Evolutionary conservation across 2,113 vertebrate species (phyloP).

Genomic region (Pomatorhinus ruficollis): DNA sequence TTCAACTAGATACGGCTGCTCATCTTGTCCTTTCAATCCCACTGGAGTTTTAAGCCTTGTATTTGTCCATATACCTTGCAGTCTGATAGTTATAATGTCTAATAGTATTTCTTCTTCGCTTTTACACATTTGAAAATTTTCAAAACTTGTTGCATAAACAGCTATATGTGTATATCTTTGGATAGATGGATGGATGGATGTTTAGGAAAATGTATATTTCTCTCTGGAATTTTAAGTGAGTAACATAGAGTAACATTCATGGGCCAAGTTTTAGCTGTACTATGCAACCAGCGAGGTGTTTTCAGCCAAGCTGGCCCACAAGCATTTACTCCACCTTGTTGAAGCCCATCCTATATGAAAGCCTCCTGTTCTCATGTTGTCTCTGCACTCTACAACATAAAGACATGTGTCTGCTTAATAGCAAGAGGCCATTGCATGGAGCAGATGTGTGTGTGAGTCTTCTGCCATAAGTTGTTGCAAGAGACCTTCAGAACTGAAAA

Average conservation of each 20-base stretch:
- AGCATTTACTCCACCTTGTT: background rate
- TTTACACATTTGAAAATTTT: background rate
- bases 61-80: background rate
- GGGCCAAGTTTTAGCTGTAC: background rate
- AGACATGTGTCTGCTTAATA: background rate
- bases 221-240: background rate
- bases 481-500: background rate
- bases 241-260: background rate
- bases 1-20: background rate
- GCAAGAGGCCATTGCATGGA: background rate
- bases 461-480: background rate
- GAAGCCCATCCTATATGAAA: background rate
- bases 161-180: background rate
- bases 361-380: background rate
- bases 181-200: background rate
- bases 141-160: background rate
- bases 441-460: rapidly evolving
- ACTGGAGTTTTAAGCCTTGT: background rate
- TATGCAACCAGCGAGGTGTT: background rate
- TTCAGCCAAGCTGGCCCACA: background rate
- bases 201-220: background rate
- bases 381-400: background rate
- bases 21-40: background rate
- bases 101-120: background rate
- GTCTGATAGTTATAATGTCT: background rate